Evolutionary conservation across 2,888 invertebrate species (phyloP), one percentile per base, ranked within the genome.

Genomic region (Lysandra coridon): DNA sequence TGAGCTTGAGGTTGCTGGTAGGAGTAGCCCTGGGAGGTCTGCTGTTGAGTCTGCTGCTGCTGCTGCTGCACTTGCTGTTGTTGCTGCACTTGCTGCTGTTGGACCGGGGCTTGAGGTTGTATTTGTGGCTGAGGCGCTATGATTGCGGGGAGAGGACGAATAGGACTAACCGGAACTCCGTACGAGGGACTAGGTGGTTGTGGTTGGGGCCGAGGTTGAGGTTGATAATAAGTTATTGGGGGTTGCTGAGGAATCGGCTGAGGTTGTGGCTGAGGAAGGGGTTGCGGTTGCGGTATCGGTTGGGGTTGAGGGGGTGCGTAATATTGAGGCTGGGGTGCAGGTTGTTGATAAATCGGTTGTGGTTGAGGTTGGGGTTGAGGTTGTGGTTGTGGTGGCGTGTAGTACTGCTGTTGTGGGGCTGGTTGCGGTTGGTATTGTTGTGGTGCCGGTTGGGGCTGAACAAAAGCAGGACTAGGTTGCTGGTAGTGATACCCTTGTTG

Each of bases 1-100:
- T 80, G 76, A 33, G 82, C 81, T 49, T 82, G 53, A 73, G 86
- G 84, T 80, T 85, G 84, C 64, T 83, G 83, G 79, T 86, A 85
- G 17, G 84, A 79, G 79, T 86, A 86, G 23, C 84, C 84, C 78
- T 85, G 84, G 6, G 79, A 78, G 73, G 78, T 23, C 40, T 73
- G 74, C 14, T 80, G 79, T 53, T 80, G 79, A 14, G 37, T 75
- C 1, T 82, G 73, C 80, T 81, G 82, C 33, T 81, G 82, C 57
- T 81, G 81, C 73, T 75, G 74, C 17, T 80, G 81, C 79, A 73
- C 74, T 60, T 44, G 78, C 33, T 79, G 60, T 0, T 23, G 23
- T 23, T 60, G 60, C 1, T 82, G 76, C 78, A 75, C 78, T 69
- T 49, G 79, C 37, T 80, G 80, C 2, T 53, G n/a, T 75, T 69